Evolutionary conservation across 2,797 vertebrate species (phyloP).

Genomic region (Cheirogaleus major): DNA sequence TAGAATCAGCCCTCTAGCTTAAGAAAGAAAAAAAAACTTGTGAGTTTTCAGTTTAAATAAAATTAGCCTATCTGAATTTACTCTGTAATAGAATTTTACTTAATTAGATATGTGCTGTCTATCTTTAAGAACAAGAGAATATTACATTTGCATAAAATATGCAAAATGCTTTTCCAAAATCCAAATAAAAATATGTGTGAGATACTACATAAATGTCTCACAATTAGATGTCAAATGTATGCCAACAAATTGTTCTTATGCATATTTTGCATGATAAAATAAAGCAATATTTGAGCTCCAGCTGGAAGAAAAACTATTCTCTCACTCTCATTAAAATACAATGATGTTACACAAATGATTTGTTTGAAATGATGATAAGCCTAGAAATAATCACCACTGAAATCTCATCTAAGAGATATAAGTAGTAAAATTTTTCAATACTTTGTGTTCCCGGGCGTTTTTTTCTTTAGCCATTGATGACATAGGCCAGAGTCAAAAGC

Average conservation of each 20-base stretch:
- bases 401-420: neutral
- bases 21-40: neutral
- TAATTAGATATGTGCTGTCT: conserved; percentile 71
- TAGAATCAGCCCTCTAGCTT: neutral
- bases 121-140: conserved; percentile 36
- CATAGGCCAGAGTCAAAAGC: neutral
- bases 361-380: conserved; percentile 22
- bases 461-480: neutral
- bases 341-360: conserved; percentile 22
- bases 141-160: conserved; percentile 64
- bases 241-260: conserved; percentile 10
- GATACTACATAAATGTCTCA: conserved; percentile 40
- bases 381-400: neutral
- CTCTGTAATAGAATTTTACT: conserved; percentile 58
- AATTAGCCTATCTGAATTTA: conserved; percentile 58
- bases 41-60: conserved; percentile 34
- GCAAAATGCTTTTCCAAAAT: conserved; percentile 55
- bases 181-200: conserved; percentile 39
- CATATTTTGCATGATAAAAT: conserved; percentile 54
- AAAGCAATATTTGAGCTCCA: conserved; percentile 28
- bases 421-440: neutral
- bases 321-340: conserved; percentile 36
- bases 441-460: neutral
- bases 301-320: neutral
- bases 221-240: conserved; percentile 6